phyloP scores from a whole-genome alignment of 2,888 invertebrate species.

The Helicoverpa assulta region DNA sequence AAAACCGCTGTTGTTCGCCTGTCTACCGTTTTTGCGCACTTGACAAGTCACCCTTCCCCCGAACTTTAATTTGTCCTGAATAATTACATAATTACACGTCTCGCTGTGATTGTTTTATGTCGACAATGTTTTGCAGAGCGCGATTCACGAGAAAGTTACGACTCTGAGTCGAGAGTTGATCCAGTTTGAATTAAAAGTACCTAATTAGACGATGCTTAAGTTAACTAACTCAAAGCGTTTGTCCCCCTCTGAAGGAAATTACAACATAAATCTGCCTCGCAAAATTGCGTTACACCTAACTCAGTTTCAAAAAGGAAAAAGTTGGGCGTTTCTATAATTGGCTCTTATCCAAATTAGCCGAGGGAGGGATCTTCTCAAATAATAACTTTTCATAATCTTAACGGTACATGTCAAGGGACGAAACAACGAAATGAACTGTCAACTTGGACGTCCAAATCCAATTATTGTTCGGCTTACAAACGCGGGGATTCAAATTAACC shows the following conservation, averaged over 20 bases:
- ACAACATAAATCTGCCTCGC: constrained; percentile 79
- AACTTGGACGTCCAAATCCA: constrained; percentile 87
- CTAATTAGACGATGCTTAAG: constrained; percentile 74
- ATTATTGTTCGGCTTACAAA: constrained; percentile 86
- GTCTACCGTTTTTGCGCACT: constrained; percentile 83
- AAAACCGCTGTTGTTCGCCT: constrained; percentile 82
- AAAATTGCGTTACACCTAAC: constrained; percentile 81
- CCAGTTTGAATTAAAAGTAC: constrained; percentile 74
- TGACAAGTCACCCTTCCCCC: constrained; percentile 83
- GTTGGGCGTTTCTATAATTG: constrained; percentile 80
- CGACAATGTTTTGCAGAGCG: constrained; percentile 63
- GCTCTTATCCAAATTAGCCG: constrained; percentile 83
- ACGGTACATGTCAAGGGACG: constrained; percentile 85
- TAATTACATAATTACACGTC: constrained; percentile 85
- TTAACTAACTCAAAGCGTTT: constrained; percentile 72
- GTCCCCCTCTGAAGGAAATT: constrained; percentile 73
- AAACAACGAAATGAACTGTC: constrained; percentile 88
- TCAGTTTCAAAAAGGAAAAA: constrained; percentile 74
- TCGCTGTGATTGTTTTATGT: constrained; percentile 69
- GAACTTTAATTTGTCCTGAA: constrained; percentile 82
- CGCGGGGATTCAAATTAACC: constrained; percentile 86
- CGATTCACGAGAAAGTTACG: constrained; percentile 63
- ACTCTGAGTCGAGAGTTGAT: constrained; percentile 62
- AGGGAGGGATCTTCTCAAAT: constrained; percentile 75
- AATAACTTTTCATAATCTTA: constrained; percentile 88